Percentiles rank a stretch among this genome's conserved stretches.
These are phyloP conservation scores for Pteria penguin DNA, from an alignment of 2,888 invertebrate genomes.

Conservation along the genomic window DNA sequence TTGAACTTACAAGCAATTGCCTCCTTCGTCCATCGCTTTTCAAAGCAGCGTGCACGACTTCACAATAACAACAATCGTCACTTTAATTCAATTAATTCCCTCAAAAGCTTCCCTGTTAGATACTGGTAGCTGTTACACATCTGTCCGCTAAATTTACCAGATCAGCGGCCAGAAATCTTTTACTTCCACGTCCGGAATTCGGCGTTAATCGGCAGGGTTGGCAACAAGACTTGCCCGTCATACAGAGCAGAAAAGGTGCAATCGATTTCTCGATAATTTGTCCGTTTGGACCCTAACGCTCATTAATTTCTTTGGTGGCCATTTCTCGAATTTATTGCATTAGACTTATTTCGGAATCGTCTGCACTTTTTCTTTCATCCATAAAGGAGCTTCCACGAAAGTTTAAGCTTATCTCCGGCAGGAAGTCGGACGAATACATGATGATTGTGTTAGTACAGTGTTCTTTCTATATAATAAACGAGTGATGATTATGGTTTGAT, in stretches of 20 bases:
- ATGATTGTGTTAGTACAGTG: too few relatives aligned
- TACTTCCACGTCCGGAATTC: background rate
- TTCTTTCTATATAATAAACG: too few relatives aligned
- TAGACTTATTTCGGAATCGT: too few relatives aligned
- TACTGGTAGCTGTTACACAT: slow-evolving; percentile 34
- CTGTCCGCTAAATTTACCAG: slow-evolving; percentile 41
- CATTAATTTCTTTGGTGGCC: background rate
- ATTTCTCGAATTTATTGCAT: too few relatives aligned
- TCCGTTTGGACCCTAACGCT: background rate
- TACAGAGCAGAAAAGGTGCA: background rate
- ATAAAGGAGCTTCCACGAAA: too few relatives aligned
- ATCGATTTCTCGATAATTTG: background rate
- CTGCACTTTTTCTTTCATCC: too few relatives aligned
- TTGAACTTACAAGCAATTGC: slow-evolving; percentile 17
- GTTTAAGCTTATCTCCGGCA: too few relatives aligned
- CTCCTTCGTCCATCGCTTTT: slow-evolving; percentile 10
- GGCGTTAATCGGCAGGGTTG: background rate
- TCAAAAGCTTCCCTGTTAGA: slow-evolving; percentile 31
- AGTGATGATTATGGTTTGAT: too few relatives aligned
- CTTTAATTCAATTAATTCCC: slow-evolving; percentile 48
- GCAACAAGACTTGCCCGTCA: background rate
- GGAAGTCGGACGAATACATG: too few relatives aligned
- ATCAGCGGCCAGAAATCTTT: slow-evolving; percentile 13
- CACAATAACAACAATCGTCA: slow-evolving; percentile 35
- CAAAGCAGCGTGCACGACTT: slow-evolving; percentile 13